Base-by-base conservation (phyloP, 1,140 invertebrate species). In the Bombus superbus region DNA sequence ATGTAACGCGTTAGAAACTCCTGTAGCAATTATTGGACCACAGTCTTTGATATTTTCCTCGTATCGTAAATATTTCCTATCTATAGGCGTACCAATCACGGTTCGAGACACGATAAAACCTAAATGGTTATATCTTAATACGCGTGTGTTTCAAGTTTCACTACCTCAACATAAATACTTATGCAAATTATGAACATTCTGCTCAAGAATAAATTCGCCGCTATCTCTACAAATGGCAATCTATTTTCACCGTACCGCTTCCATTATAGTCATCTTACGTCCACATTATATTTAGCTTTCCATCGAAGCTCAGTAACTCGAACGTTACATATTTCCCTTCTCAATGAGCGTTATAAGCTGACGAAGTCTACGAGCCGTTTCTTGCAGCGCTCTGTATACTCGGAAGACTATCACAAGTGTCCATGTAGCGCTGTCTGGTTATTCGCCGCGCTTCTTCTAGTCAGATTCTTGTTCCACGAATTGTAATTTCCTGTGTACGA, bases 401-500 rank as follows among this genome's bases (percentile, higher is more conserved):
- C 66, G 8, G 18, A 35, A 32, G n/a, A 25, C 8, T 35, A 22
- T 35, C 32, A 13, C 62, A 47, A 25, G 15, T 22, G 38, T 71
- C 25, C 69, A n/a, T 18, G 62, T 9, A 9, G 13, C 38, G 47
- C 25, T 47, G 53, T 82, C 42, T 75, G 42, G 64, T 42, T 62
- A 66, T 73, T 25, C 57, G 42, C 62, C 35, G 9, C 13, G 64
- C 44, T 85, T 81, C 84, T 73, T 73, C 32, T 64, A 22, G 25
- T n/a, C 35, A 66, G 57, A 73, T 59, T 72, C 81, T 79, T 84
- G 76, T 84, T 87, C 81, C 68, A 53, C 86, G 86, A 79, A 84
- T 87, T 84, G 81, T 87, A 84, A 87, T 87, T 87, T 84, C 86
- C 86, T 84, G 86, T 77, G 82, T 72, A 62, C 53, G 72, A 69